These are phyloP conservation scores for Cuculus canorus DNA, from an alignment of 2,797 vertebrate genomes.

Conservation along the genomic window DNA sequence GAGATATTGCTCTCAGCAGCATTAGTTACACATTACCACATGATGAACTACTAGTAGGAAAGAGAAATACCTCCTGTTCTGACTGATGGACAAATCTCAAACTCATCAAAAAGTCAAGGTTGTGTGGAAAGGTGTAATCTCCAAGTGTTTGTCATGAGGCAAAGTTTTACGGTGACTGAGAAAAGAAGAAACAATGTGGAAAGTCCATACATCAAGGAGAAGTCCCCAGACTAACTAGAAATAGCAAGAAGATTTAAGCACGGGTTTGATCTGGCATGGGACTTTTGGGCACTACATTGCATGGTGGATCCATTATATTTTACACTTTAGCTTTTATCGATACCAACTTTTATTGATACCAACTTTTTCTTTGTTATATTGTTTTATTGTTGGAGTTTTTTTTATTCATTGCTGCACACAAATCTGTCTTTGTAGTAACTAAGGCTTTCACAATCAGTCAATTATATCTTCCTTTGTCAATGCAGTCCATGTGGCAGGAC, in stretches of 20 bases:
- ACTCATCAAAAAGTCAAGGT: not conserved
- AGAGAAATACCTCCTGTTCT: not conserved
- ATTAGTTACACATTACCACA: not conserved
- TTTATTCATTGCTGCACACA: not conserved
- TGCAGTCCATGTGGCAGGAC: not conserved
- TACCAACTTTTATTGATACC: fast-evolving
- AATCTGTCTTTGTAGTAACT: not conserved
- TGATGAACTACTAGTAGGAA: not conserved
- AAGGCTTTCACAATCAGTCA: not conserved
- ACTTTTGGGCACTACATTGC: not conserved
- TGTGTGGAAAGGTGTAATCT: not conserved
- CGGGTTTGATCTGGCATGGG: not conserved
- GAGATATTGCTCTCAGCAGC: not conserved
- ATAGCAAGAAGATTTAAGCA: not conserved
- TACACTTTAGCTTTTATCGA: not conserved
- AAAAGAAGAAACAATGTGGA: not conserved
- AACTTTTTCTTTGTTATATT: not conserved
- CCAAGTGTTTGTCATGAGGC: not conserved
- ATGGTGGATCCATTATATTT: not conserved
- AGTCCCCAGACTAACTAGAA: not conserved
- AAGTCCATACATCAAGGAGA: not conserved
- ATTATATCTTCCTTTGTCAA: not conserved
- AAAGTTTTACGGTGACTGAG: not conserved
- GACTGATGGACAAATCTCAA: not conserved
- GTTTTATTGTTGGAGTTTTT: not conserved